These are phyloP conservation scores for Phasia obesa DNA, from an alignment of 2,888 invertebrate species.

Conservation along the genomic window DNA sequence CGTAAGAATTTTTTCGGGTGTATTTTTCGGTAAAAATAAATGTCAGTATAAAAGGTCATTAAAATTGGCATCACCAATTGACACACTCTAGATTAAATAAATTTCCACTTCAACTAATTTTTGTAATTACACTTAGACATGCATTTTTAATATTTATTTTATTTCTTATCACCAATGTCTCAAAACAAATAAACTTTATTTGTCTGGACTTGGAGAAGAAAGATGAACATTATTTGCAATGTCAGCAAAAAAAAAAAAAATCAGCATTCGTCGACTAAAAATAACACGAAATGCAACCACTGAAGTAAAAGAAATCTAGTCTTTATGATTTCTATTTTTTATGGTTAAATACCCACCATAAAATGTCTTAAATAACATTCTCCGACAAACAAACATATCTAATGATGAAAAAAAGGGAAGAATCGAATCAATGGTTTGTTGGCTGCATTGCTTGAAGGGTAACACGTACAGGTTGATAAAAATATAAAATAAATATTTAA, in stretches of 20 bases:
- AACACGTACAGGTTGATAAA: conserved; percentile 62
- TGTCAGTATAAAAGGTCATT: background rate
- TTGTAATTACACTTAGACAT: background rate
- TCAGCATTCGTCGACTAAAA: conserved; percentile 43
- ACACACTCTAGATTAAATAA: background rate
- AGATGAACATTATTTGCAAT: conserved; percentile 47
- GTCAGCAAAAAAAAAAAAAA: conserved; percentile 57
- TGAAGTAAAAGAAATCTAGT: conserved; percentile 30
- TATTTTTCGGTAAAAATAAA: too few relatives aligned
- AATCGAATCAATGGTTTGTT: conserved; percentile 49
- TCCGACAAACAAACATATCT: conserved; percentile 20
- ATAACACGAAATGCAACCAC: conserved; percentile 9
- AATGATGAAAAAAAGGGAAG: conserved; percentile 48
- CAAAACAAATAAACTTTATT: conserved; percentile 25
- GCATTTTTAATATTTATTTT: background rate
- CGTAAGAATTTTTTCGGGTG: too few relatives aligned
- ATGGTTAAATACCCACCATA: conserved; percentile 59
- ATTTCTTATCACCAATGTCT: conserved; percentile 30
- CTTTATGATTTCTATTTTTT: conserved; percentile 45
- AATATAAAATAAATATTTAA: conserved; percentile 42
- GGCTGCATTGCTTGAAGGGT: conserved; percentile 61
- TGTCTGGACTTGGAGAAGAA: conserved; percentile 24
- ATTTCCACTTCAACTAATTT: background rate
- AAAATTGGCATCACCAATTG: background rate
- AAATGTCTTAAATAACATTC: conserved; percentile 24